Conservation (phyloP, 2,888 invertebrate species). For the Trachelus tabidus region DNA sequence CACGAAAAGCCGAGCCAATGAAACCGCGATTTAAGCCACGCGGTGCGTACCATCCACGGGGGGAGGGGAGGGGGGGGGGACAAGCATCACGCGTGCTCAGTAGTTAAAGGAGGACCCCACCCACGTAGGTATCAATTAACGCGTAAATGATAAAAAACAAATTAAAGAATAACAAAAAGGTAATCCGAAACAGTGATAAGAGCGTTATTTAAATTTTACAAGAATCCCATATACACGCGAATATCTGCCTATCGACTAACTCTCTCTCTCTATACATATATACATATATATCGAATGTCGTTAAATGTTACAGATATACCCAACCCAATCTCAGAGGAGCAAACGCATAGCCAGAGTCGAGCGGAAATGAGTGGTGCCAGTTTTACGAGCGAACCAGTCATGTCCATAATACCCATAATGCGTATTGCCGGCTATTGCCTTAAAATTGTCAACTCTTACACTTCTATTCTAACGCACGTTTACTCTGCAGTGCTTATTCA, state of each 20-base stretch:
- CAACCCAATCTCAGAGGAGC: too few species aligned
- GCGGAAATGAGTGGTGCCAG: conserved; percentile 36
- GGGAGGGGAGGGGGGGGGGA: not conserved
- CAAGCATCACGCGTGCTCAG: not conserved
- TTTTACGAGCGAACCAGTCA: conserved; percentile 32
- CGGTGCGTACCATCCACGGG: not conserved
- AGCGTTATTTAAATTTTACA: too few species aligned
- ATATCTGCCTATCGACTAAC: too few species aligned
- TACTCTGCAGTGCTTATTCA: not conserved
- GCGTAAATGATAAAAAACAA: not conserved
- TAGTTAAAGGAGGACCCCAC: not conserved
- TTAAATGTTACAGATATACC: too few species aligned
- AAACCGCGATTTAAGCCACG: not conserved
- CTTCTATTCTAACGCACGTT: conserved; percentile 12
- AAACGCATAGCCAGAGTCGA: too few species aligned
- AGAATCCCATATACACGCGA: too few species aligned
- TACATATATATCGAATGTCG: too few species aligned
- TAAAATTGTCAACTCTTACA: conserved; percentile 22
- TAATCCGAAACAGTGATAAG: not conserved
- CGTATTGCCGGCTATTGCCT: conserved; percentile 39
- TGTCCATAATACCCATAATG: too few species aligned
- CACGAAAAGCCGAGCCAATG: conserved; percentile 13
- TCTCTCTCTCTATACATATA: too few species aligned
- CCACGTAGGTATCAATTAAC: not conserved
- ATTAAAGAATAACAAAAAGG: not conserved